These are phyloP conservation scores for Aphyosemion australe DNA, from an alignment of 2,113 vertebrate species.

Conservation along the genomic window DNA sequence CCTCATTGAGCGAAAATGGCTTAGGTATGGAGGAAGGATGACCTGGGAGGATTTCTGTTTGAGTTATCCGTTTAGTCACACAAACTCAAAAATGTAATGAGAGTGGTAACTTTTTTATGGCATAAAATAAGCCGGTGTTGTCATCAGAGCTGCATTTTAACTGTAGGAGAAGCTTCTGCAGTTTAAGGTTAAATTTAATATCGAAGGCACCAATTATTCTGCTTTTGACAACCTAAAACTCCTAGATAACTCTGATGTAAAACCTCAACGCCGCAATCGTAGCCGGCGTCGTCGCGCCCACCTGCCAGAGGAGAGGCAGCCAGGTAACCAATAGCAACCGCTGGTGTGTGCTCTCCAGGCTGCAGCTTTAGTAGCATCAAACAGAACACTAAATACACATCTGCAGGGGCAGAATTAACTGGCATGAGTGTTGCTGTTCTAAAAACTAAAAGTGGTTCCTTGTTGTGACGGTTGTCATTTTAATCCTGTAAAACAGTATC, in stretches of 20 bases:
- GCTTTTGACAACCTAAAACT: slow-evolving; percentile 72
- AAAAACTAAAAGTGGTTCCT: neutral
- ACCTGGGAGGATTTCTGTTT: neutral
- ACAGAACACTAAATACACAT: slow-evolving; percentile 15
- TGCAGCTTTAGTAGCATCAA: slow-evolving; percentile 20
- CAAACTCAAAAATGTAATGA: too few relatives aligned
- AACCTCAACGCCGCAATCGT: slow-evolving; percentile 97
- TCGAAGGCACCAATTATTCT: slow-evolving; percentile 75
- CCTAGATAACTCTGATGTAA: slow-evolving; percentile 93
- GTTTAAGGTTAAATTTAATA: too few relatives aligned
- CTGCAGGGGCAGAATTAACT: neutral
- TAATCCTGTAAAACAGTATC: slow-evolving; percentile 5
- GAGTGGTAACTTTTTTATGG: too few relatives aligned
- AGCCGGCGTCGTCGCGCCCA: slow-evolving; percentile 93
- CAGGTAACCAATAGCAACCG: slow-evolving; percentile 86
- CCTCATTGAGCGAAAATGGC: slow-evolving; percentile 96
- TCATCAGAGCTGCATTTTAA: slow-evolving; percentile 1
- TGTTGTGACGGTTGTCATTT: neutral
- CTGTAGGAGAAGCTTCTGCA: slow-evolving; percentile 7
- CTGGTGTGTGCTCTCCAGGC: slow-evolving; percentile 36
- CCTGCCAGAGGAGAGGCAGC: slow-evolving; percentile 97
- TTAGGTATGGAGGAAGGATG: slow-evolving; percentile 81
- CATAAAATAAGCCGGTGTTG: too few relatives aligned
- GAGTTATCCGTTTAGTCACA: too few relatives aligned
- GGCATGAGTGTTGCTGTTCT: neutral